phyloP scores from a whole-genome alignment of 2,797 vertebrate genomes.

The Acestrorhynchus altus region DNA sequence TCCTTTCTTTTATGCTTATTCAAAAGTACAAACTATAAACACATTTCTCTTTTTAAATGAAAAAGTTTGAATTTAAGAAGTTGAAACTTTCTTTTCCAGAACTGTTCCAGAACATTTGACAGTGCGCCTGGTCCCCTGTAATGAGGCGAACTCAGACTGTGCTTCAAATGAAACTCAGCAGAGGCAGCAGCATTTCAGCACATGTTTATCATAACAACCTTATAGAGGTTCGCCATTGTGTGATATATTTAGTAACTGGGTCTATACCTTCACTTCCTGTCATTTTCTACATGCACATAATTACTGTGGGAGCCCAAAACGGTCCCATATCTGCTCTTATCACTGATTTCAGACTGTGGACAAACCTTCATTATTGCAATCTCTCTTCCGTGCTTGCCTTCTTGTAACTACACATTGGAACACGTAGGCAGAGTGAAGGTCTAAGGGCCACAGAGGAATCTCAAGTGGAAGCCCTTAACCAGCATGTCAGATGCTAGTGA shows the following conservation, averaged over 20 bases:
- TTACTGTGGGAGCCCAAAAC: conserved; percentile 6
- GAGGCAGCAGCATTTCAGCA: too few species aligned
- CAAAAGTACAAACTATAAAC: too few species aligned
- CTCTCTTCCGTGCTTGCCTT: conserved; percentile 2
- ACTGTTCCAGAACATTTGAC: too few species aligned
- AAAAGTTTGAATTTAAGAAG: too few species aligned
- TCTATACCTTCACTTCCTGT: conserved; percentile 15
- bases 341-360: background rate
- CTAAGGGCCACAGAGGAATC: background rate
- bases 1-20: too few species aligned
- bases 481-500: background rate
- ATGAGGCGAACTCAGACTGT: too few species aligned
- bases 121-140: too few species aligned
- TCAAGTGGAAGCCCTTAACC: conserved; percentile 3
- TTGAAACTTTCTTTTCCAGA: too few species aligned
- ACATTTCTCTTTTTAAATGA: too few species aligned
- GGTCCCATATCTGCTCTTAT: background rate
- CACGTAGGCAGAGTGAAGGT: background rate
- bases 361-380: conserved; percentile 16
- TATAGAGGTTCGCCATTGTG: conserved; percentile 2
- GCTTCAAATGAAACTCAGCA: too few species aligned
- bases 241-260: background rate
- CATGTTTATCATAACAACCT: too few species aligned
- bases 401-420: background rate
- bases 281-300: conserved; percentile 11